A percentile compares a stretch with the other conserved stretches of the same genome.
Conservation (phyloP, 2,888 invertebrate species). For the Steinernema carpocapsae region DNA sequence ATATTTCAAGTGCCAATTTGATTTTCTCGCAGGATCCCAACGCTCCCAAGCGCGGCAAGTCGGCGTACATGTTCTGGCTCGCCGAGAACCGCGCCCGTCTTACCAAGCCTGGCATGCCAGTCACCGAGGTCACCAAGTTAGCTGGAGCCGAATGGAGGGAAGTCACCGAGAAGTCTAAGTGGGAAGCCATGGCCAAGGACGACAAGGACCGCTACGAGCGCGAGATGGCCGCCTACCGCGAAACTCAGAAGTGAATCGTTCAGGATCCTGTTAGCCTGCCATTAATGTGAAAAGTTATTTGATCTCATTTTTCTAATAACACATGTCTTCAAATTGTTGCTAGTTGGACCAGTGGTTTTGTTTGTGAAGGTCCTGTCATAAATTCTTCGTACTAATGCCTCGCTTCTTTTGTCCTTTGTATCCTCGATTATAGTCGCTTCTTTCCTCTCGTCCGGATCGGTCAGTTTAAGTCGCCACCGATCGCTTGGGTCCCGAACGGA, state of each 20-base stretch:
- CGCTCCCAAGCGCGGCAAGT: slow-evolving; percentile 84
- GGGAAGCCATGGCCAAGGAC: slow-evolving; percentile 84
- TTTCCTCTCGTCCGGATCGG: no score
- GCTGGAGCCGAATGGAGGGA: slow-evolving; percentile 92
- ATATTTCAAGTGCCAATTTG: not conserved
- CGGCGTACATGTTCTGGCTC: slow-evolving; percentile 93
- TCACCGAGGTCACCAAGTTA: slow-evolving; percentile 90
- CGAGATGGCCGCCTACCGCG: slow-evolving; percentile 84
- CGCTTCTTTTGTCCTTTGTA: no score
- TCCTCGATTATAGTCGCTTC: no score
- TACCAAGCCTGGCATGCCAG: slow-evolving; percentile 84
- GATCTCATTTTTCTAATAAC: slow-evolving; percentile 9
- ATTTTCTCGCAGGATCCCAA: slow-evolving; percentile 78
- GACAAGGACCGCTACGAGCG: slow-evolving; percentile 84
- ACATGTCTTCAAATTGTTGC: no score
- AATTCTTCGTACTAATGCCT: no score
- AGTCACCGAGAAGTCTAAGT: slow-evolving; percentile 74
- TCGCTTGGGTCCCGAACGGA: no score
- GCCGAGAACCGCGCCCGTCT: slow-evolving; percentile 78
- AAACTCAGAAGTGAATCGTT: not conserved
- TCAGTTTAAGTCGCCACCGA: no score
- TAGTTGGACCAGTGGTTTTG: no score
- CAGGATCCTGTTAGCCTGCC: not conserved
- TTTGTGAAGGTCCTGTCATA: no score
- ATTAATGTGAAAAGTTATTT: not conserved